These are phyloP conservation scores for Parascotia fuliginaria DNA, from an alignment of 2,888 invertebrate genomes.

Conservation along the genomic window DNA sequence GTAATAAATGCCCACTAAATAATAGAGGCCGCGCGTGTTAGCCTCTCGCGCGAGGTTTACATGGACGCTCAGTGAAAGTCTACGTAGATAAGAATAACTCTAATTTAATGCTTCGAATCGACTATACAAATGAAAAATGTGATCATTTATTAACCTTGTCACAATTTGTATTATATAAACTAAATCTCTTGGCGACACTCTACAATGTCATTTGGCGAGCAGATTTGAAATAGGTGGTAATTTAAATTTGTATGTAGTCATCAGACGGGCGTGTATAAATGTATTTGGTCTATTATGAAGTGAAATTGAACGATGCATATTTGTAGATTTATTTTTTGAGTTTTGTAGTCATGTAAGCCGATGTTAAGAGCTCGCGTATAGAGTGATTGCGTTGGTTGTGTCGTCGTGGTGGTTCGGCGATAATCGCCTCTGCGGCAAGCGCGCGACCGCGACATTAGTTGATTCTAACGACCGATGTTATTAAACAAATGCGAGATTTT, in stretches of 20 bases:
- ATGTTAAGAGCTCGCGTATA: conserved; percentile 34
- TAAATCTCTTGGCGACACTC: conserved; percentile 17
- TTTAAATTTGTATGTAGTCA: conserved; percentile 11
- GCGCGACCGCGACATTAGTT: conserved; percentile 66
- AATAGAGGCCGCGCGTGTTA: conserved; percentile 48
- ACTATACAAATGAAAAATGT: conserved; percentile 32
- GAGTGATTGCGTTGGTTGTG: conserved; percentile 42
- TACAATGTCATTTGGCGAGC: conserved; percentile 22
- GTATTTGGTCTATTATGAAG: conserved; percentile 2
- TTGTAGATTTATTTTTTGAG: background rate
- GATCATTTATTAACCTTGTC: conserved; percentile 36
- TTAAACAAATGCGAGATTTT: conserved; percentile 81
- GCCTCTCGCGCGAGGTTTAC: conserved; percentile 38
- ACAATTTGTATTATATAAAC: conserved; percentile 21
- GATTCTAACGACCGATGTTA: conserved; percentile 79
- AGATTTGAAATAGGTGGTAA: conserved; percentile 16
- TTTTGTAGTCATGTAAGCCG: conserved; percentile 40
- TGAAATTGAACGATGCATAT: conserved; percentile 1
- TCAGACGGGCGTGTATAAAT: conserved; percentile 2
- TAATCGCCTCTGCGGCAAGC: conserved; percentile 53
- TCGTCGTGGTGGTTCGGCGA: conserved; percentile 53
- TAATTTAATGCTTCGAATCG: conserved; percentile 31
- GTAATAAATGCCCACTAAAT: conserved; percentile 66
- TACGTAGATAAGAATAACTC: conserved; percentile 22
- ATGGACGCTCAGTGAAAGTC: conserved; percentile 39